phyloP scores from a whole-genome alignment of 2,797 vertebrate genomes.

The Peromyscus melanophrys region DNA sequence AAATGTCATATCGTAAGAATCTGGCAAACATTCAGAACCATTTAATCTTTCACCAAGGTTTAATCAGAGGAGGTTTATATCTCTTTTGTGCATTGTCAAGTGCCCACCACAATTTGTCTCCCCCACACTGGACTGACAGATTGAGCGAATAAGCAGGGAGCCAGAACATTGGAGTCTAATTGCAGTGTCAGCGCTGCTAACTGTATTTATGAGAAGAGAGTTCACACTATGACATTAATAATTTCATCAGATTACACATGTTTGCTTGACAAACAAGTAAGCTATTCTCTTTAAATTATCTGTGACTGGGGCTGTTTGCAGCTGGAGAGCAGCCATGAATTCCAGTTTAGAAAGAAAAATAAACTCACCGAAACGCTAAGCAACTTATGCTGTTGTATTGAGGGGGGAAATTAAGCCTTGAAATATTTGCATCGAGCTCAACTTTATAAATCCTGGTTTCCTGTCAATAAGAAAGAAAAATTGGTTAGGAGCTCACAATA shows the following conservation, averaged over 20 bases:
- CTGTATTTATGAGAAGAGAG: conserved; percentile 90
- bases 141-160: conserved; percentile 88
- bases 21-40: conserved; percentile 86
- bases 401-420: conserved; percentile 72
- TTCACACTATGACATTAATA: conserved; percentile 90
- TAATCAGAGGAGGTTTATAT: conserved; percentile 89
- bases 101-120: conserved; percentile 87
- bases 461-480: conserved; percentile 84
- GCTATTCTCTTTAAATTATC: conserved; percentile 86
- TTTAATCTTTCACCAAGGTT: conserved; percentile 90
- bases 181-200: conserved; percentile 90
- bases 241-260: conserved; percentile 89
- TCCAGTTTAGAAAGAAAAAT: conserved; percentile 84
- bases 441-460: conserved; percentile 86
- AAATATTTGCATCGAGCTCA: conserved; percentile 83
- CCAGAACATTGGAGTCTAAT: conserved; percentile 87
- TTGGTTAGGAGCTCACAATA: conserved; percentile 75
- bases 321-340: conserved; percentile 81
- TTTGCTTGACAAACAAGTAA: conserved; percentile 90
- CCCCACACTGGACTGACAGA: conserved; percentile 87
- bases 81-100: conserved; percentile 89
- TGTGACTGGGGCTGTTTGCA: conserved; percentile 82
- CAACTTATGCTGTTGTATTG: conserved; percentile 67
- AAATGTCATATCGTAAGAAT: conserved; percentile 84
- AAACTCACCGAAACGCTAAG: conserved; percentile 70